Base-by-base conservation (phyloP, 2,888 invertebrate species). In the Chesias legatella region DNA sequence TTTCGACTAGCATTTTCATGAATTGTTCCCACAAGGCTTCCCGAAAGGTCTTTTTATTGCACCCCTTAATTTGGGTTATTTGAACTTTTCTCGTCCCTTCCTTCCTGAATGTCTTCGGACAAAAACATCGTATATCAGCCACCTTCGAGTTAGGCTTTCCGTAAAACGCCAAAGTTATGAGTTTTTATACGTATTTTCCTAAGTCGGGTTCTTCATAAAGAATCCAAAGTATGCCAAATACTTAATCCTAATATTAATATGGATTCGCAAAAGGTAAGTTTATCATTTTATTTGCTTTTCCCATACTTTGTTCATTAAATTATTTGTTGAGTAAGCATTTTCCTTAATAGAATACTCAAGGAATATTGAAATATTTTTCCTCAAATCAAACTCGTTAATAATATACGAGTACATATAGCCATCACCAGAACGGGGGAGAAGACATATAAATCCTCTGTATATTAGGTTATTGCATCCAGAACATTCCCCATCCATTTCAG, bases 381-480 rank as follows among this genome's bases (percentile, higher is more conserved):
- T 38, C 33, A 35, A 40, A 24, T 41, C 34, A 46, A 51, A 25
- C 42, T 39, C 31, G 43, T 54, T 51, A 51, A 20, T 33, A 36
- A 36, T 32, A 43, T 37, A n/a, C n/a, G n/a, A n/a, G n/a, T n/a
- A 43, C 42, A 51, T 43, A 17, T 51, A 53, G 47, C 51, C 47
- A 60, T 61, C 54, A 52, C 46, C 48, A 53, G 56, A 51, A 38
- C 50, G 51, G 46, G 46, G 43, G 51, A 47, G 47, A 53, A 56
- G 53, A 52, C 56, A 69, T 71, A 64, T 63, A n/a, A n/a, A 71
- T 75, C 67, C 60, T 71, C 58, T 63, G 63, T 74, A 71, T 73
- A 73, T 75, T 70, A 79, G 67, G 68, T 79, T 77, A 79, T 79
- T 79, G 75, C 79, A 77, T 77, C 68, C 66, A 73, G 72, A 76